A percentile compares a stretch with the other conserved stretches of the same genome.
phyloP scores from a whole-genome alignment of 35 echinoderm and acorn worm genomes.

The Diadema setosum region DNA sequence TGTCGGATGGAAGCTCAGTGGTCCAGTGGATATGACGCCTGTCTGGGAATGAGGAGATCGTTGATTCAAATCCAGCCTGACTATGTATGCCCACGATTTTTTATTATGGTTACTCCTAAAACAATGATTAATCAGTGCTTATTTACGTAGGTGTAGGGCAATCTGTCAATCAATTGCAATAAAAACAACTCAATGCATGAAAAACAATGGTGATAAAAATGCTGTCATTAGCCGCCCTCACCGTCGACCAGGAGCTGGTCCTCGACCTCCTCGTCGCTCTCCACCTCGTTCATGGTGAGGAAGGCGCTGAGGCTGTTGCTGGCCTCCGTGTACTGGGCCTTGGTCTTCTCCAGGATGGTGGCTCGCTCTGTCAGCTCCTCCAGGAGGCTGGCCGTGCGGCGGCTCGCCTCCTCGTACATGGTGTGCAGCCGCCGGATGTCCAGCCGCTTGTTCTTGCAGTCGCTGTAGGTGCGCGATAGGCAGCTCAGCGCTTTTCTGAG shows the following conservation, averaged over 20 bases:
- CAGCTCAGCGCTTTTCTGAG: constrained; percentile 77
- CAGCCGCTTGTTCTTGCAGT: constrained; percentile 71
- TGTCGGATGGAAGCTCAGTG: too few relatives aligned
- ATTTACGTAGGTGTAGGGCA: too few relatives aligned
- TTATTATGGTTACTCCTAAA: too few relatives aligned
- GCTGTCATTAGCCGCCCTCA: too few relatives aligned
- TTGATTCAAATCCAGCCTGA: too few relatives aligned
- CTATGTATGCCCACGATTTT: too few relatives aligned
- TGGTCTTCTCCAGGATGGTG: constrained; percentile 79
- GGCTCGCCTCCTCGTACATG: constrained; percentile 79
- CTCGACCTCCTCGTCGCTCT: constrained; percentile 89
- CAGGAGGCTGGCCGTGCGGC: constrained; percentile 58
- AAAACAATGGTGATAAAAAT: too few relatives aligned
- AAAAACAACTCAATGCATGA: too few relatives aligned
- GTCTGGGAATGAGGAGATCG: too few relatives aligned
- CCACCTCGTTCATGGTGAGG: constrained; percentile 91
- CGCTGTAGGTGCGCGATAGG: constrained; percentile 67
- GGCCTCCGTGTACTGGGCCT: constrained; percentile 69
- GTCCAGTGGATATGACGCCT: too few relatives aligned
- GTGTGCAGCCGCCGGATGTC: constrained; percentile 83
- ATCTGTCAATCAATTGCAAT: too few relatives aligned
- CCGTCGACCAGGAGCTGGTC: constrained; percentile 84
- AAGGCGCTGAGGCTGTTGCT: constrained; percentile 82
- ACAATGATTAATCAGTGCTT: too few relatives aligned
- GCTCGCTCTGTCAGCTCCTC: constrained; percentile 68